A percentile compares a stretch with the other conserved stretches of the same genome.
Conservation (phyloP, 2,888 invertebrate genomes). For the Cataglyphis rosenhaueri region DNA sequence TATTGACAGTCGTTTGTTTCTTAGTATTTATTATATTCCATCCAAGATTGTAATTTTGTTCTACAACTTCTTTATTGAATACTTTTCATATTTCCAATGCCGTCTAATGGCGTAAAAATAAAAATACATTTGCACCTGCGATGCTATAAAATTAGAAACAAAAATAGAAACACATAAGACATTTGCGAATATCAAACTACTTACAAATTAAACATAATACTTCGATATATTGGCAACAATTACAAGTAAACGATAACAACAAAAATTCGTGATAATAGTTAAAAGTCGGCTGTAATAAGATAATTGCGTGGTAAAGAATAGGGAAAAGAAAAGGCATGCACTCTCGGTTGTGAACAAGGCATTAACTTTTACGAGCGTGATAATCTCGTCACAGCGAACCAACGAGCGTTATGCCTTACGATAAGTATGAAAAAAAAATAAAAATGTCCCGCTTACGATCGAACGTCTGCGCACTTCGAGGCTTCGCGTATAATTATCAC, state of each 20-base stretch:
- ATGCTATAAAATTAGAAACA: not conserved
- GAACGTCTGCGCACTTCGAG: slow-evolving; percentile 31
- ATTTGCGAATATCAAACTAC: not conserved
- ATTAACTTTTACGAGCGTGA: slow-evolving; percentile 48
- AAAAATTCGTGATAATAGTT: slow-evolving; percentile 11
- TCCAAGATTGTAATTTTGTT: not conserved
- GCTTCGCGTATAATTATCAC: slow-evolving; percentile 61
- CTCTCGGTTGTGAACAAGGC: slow-evolving; percentile 24
- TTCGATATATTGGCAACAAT: slow-evolving; percentile 2
- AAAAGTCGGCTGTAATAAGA: slow-evolving; percentile 15
- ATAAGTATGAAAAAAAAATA: slow-evolving; percentile 26
- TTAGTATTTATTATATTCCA: not conserved
- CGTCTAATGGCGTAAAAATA: not conserved
- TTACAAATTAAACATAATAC: not conserved
- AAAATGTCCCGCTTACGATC: slow-evolving; percentile 30
- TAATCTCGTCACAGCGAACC: slow-evolving; percentile 38
- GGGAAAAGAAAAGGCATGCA: slow-evolving; percentile 5
- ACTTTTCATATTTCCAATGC: not conserved
- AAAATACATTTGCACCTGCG: not conserved
- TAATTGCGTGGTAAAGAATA: slow-evolving; percentile 19
- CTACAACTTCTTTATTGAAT: not conserved
- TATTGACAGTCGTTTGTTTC: not conserved
- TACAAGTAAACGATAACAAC: slow-evolving; percentile 10
- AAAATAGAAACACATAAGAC: not conserved
- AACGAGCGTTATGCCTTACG: slow-evolving; percentile 23